Percentiles rank a stretch among this genome's conserved stretches.
phyloP scores from a whole-genome alignment of 2,888 invertebrate genomes.

The Choreutis nemorana region DNA sequence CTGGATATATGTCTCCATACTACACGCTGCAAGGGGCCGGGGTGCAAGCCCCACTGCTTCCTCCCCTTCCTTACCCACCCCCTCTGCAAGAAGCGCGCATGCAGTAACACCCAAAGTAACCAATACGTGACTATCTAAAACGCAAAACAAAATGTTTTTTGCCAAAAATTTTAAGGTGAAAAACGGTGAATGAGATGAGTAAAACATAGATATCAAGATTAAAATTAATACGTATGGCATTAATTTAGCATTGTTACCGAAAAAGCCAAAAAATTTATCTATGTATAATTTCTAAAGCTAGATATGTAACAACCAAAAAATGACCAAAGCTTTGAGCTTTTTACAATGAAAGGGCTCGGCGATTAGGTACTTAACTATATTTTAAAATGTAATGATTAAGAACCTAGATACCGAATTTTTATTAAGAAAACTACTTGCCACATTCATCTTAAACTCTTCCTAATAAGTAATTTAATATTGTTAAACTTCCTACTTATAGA shows the following conservation, averaged over 20 bases:
- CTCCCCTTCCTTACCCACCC: conserved; percentile 70
- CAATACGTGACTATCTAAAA: not conserved
- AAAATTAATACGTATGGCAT: too few relatives aligned
- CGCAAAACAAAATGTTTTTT: not conserved
- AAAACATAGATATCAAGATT: too few relatives aligned
- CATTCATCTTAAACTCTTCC: conserved; percentile 15
- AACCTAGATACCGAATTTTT: too few relatives aligned
- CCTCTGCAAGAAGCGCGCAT: conserved; percentile 80
- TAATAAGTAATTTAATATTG: conserved; percentile 7
- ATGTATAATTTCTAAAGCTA: conserved; percentile 26
- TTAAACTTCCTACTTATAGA: conserved; percentile 3
- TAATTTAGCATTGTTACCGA: conserved; percentile 29
- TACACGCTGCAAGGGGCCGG: conserved; percentile 73
- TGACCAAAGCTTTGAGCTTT: conserved; percentile 63
- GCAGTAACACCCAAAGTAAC: conserved; percentile 56
- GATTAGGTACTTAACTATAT: conserved; percentile 17
- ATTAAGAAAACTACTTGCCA: conserved; percentile 38
- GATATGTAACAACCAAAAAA: conserved; percentile 42
- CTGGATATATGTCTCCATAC: conserved; percentile 78
- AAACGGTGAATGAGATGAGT: too few relatives aligned
- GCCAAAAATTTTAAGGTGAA: conserved; percentile 1
- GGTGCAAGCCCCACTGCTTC: conserved; percentile 69
- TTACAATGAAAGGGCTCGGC: conserved; percentile 20
- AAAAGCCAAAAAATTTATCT: conserved; percentile 41
- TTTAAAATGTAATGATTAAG: conserved; percentile 14